Conservation (phyloP, 1,140 invertebrate species). For the Pomacea maculata region DNA sequence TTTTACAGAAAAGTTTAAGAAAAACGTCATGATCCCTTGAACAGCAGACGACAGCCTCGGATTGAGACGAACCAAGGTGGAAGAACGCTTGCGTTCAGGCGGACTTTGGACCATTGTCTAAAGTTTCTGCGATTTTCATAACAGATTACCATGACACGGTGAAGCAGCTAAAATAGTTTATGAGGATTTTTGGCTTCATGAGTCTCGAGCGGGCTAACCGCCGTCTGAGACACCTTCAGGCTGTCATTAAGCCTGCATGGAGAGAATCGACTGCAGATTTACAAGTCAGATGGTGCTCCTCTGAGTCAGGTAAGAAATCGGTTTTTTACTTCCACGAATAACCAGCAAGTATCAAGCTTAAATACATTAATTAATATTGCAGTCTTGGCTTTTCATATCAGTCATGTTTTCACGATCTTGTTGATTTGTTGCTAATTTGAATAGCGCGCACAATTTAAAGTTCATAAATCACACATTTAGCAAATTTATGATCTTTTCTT, state of each 20-base stretch:
- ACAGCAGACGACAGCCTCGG: slow-evolving; percentile 1
- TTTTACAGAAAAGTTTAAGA: too few species aligned
- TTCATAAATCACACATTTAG: not conserved
- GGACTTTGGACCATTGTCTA: slow-evolving; percentile 24
- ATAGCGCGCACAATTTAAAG: too few species aligned
- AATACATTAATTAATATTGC: not conserved
- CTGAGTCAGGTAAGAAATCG: not conserved
- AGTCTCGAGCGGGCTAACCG: slow-evolving; percentile 23
- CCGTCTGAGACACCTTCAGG: slow-evolving; percentile 22
- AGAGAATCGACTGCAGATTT: slow-evolving; percentile 19
- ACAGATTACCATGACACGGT: not conserved
- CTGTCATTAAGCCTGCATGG: slow-evolving; percentile 11
- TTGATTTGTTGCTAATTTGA: not conserved
- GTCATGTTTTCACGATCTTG: not conserved
- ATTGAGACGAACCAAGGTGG: too few species aligned
- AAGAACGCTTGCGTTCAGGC: not conserved
- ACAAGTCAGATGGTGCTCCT: slow-evolving; percentile 17
- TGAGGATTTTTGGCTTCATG: slow-evolving; percentile 26
- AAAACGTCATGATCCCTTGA: not conserved
- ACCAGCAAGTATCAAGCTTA: not conserved
- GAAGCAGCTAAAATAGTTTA: not conserved
- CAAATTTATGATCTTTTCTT: slow-evolving; percentile 17
- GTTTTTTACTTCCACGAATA: not conserved
- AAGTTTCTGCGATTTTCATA: slow-evolving; percentile 1
- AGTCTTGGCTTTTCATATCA: not conserved